Base-by-base conservation (phyloP, 2,113 vertebrate genomes). In the Caranx melampygus region DNA sequence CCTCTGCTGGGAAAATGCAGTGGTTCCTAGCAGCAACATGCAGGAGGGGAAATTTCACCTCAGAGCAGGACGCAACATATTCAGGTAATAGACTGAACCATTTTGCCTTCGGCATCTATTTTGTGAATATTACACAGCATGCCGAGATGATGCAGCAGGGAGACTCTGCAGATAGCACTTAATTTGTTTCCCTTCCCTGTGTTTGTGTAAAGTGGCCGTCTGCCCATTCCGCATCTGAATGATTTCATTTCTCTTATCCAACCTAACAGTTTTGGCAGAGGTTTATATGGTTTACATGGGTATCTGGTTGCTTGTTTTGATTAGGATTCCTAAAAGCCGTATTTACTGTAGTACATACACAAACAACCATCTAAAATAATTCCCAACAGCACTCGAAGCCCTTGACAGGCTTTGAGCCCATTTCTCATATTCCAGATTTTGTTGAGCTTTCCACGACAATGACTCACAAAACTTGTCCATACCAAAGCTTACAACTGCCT, bases 281-380 rank as follows among this genome's bases (percentile, higher is more conserved):
- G 59, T 73, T 68, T 58, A 52, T n/a, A 70, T 52, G 64, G 54
- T 82, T 78, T 61, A 73, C 69, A 37, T 58, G 52, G 33, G 62
- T 82, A 47, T 78, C 34, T 49, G 37, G 21, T 79, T 55, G 72
- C 82, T 81, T 84, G 81, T 72, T 88, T 87, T 76, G 42, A 84
- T 72, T 59, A 35, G 34, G 59, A 72, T 72, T 81, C 75, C 52
- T 35, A 62, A 82, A 75, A 78, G 63, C 40, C 14, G 1, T 60
- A 68, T 75, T 81, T 45, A 78, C 64, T 42, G 35, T 31, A 26
- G 13, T 18, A 52, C 45, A 11, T 20, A 71, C 0, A 67, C 62
- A 80, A 89, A 78, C 75, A 70, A 45, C 33, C 15, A 37, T 34
- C 34, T 74, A 31, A 70, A n/a, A 83, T 45, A 58, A 37, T 61